Percentiles rank a stretch among this genome's conserved stretches.
These are phyloP conservation scores for Drosophila paucipuncta DNA, from an alignment of 2,888 invertebrate genomes.

Conservation along the genomic window DNA sequence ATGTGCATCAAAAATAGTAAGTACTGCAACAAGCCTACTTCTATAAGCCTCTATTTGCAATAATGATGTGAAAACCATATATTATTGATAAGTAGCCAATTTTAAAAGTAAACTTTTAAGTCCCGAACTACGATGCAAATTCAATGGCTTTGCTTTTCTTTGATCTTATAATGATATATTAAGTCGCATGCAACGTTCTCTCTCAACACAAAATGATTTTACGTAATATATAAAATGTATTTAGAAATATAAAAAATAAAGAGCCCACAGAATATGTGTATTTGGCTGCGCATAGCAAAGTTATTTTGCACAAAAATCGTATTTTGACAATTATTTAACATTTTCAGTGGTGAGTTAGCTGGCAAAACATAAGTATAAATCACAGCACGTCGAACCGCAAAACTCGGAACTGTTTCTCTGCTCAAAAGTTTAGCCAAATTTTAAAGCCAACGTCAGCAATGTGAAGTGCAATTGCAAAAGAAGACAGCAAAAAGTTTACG, in stretches of 20 bases:
- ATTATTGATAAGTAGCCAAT: neutral
- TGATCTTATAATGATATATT: neutral
- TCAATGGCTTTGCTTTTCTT: neutral
- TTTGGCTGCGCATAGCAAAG: neutral
- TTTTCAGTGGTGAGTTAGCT: neutral
- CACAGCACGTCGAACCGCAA: slow-evolving; percentile 2
- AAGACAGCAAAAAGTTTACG: slow-evolving; percentile 20
- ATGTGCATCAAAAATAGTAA: neutral
- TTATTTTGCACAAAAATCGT: slow-evolving; percentile 3
- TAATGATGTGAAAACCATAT: neutral
- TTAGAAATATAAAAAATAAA: neutral
- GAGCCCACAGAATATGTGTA: too few relatives aligned
- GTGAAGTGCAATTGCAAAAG: neutral
- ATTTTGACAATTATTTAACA: slow-evolving; percentile 4
- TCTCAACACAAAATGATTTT: neutral
- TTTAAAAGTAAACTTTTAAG: neutral
- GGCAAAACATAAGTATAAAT: slow-evolving; percentile 11
- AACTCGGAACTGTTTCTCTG: slow-evolving; percentile 14
- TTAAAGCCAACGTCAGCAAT: slow-evolving; percentile 7
- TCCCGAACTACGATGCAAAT: neutral
- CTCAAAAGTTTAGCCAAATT: slow-evolving; percentile 24
- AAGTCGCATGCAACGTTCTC: neutral
- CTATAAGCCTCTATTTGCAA: neutral
- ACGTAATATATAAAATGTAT: neutral
- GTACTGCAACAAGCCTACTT: neutral